phyloP scores from a whole-genome alignment of 2,797 vertebrate species.

The Tapera naevia region DNA sequence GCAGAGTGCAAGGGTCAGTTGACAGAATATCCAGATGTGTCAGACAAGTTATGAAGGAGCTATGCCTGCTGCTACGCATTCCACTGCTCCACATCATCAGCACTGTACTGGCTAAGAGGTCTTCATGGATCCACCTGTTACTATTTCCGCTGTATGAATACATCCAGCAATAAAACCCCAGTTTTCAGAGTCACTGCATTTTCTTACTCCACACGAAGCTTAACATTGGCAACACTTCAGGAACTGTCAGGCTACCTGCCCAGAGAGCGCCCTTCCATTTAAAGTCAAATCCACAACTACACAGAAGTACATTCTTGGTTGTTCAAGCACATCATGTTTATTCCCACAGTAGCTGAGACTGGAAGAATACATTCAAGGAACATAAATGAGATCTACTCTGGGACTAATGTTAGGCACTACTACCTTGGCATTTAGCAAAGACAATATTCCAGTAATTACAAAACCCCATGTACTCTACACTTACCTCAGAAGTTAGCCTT shows the following conservation, averaged over 20 bases:
- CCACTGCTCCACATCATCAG: constrained; percentile 84
- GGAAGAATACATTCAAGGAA: background rate
- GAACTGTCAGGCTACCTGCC: background rate
- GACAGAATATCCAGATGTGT: constrained; percentile 49
- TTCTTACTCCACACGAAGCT: background rate
- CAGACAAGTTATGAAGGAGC: constrained; percentile 79
- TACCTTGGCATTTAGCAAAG: background rate
- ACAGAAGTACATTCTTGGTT: background rate
- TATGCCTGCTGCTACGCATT: constrained; percentile 64
- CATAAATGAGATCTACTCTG: background rate
- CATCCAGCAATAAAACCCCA: background rate
- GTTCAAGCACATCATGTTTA: background rate
- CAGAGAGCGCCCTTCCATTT: background rate
- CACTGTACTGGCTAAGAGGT: constrained; percentile 50
- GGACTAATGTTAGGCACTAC: background rate
- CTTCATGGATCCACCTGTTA: background rate
- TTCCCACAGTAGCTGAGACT: background rate
- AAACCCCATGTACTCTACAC: background rate
- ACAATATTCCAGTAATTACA: background rate
- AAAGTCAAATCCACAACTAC: background rate
- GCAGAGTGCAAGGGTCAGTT: background rate
- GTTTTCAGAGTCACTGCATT: background rate
- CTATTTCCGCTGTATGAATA: background rate
- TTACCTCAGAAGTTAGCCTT: background rate
- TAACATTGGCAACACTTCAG: background rate